Conservation (phyloP, 2,888 invertebrate species). For the Acronicta leporina region DNA sequence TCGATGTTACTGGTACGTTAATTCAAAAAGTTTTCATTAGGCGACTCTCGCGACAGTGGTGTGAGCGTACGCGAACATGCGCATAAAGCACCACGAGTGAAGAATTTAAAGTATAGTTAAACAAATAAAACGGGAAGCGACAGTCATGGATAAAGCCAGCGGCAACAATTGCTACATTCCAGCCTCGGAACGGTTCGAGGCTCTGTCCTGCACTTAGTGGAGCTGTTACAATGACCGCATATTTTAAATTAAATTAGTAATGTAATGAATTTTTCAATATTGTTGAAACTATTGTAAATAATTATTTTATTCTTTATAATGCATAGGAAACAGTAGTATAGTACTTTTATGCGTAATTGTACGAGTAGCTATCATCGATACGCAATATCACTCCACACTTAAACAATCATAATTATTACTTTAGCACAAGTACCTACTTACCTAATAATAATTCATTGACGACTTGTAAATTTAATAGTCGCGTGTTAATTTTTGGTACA, state of each 20-base stretch:
- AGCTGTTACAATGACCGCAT: slow-evolving; percentile 50
- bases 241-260: background rate
- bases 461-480: background rate
- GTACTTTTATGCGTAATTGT: too few species aligned
- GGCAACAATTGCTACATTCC: slow-evolving; percentile 85
- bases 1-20: slow-evolving; percentile 81
- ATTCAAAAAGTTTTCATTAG: slow-evolving; percentile 88
- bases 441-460: too few species aligned
- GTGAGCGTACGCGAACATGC: slow-evolving; percentile 72
- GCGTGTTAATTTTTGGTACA: slow-evolving; percentile 29
- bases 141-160: slow-evolving; percentile 77
- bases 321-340: too few species aligned
- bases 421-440: too few species aligned
- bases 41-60: slow-evolving; percentile 75
- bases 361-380: too few species aligned
- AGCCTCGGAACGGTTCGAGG: slow-evolving; percentile 67
- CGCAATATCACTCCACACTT: too few species aligned
- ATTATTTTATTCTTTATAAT: too few species aligned
- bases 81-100: slow-evolving; percentile 77
- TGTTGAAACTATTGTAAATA: too few species aligned
- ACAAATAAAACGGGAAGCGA: slow-evolving; percentile 77
- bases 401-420: too few species aligned
- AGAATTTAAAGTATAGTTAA: slow-evolving; percentile 80
- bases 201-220: slow-evolving; percentile 56
- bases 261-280: too few species aligned